Conservation (phyloP, 2,113 vertebrate species). For the Monopterus albus region DNA sequence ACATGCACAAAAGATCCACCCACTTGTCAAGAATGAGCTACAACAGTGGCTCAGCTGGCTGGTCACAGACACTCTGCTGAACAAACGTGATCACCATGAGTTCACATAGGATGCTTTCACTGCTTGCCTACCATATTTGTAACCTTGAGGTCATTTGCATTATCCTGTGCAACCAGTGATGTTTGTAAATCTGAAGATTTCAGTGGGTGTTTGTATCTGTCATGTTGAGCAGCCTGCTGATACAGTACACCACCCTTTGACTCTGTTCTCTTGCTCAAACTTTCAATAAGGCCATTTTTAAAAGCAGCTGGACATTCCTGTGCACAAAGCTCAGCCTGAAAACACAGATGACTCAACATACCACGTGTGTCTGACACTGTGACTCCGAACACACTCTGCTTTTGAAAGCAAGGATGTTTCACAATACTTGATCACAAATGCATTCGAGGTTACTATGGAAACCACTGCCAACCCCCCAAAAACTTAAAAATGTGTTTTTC, state of each 20-base stretch:
- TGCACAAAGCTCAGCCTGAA: background rate
- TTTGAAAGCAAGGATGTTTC: background rate
- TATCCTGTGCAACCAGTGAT: background rate
- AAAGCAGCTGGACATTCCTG: background rate
- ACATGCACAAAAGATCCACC: background rate
- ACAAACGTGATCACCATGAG: background rate
- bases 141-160: background rate
- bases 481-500: background rate
- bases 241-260: background rate
- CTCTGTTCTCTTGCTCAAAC: background rate
- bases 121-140: background rate
- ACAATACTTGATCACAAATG: conserved; percentile 8
- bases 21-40: background rate
- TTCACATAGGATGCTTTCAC: background rate
- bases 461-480: background rate
- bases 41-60: background rate
- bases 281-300: background rate
- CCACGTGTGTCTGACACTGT: background rate
- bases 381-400: background rate
- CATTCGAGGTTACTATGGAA: conserved; percentile 20
- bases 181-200: background rate
- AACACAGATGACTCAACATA: background rate
- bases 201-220: background rate
- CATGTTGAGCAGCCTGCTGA: background rate
- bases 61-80: background rate